Conservation (phyloP, 2,888 invertebrate species). For the Nomada fucata region DNA sequence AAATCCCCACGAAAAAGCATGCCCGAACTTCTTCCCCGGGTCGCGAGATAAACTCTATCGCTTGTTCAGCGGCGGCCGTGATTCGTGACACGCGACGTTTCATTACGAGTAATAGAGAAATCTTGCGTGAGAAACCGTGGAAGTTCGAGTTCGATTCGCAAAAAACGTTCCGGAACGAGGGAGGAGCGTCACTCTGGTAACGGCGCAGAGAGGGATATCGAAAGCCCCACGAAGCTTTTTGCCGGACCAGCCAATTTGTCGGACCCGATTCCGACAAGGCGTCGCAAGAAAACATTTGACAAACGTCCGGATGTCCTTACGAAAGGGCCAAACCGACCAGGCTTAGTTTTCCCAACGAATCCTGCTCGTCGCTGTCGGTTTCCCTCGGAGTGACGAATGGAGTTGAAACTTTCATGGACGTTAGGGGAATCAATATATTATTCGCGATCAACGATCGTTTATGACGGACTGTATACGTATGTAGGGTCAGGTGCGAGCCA, state of each 20-base stretch:
- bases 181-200: conserved; percentile 31
- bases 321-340: conserved; percentile 34
- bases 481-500: no score
- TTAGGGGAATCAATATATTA: conserved; percentile 9
- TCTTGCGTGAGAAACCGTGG: conserved; percentile 52
- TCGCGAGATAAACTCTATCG: conserved; percentile 13
- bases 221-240: conserved; percentile 59
- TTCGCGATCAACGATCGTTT: background rate
- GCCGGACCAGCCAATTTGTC: conserved; percentile 66
- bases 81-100: conserved; percentile 36
- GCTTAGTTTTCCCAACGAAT: conserved; percentile 31
- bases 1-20: background rate
- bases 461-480: background rate
- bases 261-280: conserved; percentile 66
- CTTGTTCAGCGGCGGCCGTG: background rate
- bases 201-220: conserved; percentile 42
- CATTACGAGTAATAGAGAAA: conserved; percentile 60
- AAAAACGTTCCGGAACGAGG: conserved; percentile 39
- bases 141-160: conserved; percentile 41
- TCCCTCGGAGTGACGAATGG: conserved; percentile 56
- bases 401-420: conserved; percentile 54
- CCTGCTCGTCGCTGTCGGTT: conserved; percentile 22
- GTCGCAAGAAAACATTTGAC: conserved; percentile 70
- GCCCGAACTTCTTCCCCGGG: background rate
- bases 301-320: conserved; percentile 65